These are phyloP conservation scores for Heliconius hermathena DNA, from an alignment of 1,140 invertebrate species.

Conservation along the genomic window DNA sequence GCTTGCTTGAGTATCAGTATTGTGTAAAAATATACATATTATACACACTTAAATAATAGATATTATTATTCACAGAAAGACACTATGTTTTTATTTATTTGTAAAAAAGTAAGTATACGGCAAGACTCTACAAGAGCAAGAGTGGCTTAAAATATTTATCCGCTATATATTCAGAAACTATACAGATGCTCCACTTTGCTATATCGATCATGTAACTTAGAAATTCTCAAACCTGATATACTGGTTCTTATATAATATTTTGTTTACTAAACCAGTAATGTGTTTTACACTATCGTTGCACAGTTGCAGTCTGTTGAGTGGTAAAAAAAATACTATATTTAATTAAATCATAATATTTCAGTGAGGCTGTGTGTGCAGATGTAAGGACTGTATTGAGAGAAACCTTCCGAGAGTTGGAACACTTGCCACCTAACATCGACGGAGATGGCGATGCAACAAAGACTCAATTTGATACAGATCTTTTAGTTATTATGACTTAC, in stretches of 20 bases:
- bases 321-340: too few species aligned
- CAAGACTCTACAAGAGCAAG: background rate
- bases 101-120: too few species aligned
- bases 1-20: too few species aligned
- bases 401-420: slow-evolving; percentile 52
- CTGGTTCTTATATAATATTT: background rate
- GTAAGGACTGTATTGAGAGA: slow-evolving; percentile 51
- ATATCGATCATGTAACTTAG: background rate
- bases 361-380: slow-evolving; percentile 47
- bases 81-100: too few species aligned
- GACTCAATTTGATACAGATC: background rate
- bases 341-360: slow-evolving; percentile 18
- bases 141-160: slow-evolving; percentile 12
- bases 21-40: too few species aligned
- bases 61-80: too few species aligned
- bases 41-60: too few species aligned
- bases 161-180: slow-evolving; percentile 5
- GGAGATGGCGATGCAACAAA: background rate
- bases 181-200: background rate
- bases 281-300: background rate
- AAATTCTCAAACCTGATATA: background rate
- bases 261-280: background rate
- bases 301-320: too few species aligned
- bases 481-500: background rate
- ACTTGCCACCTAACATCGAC: slow-evolving; percentile 37